A percentile compares a stretch with the other conserved stretches of the same genome.
phyloP scores from a whole-genome alignment of 92 coral and sea anemone genomes.

The Porites evermanni region DNA sequence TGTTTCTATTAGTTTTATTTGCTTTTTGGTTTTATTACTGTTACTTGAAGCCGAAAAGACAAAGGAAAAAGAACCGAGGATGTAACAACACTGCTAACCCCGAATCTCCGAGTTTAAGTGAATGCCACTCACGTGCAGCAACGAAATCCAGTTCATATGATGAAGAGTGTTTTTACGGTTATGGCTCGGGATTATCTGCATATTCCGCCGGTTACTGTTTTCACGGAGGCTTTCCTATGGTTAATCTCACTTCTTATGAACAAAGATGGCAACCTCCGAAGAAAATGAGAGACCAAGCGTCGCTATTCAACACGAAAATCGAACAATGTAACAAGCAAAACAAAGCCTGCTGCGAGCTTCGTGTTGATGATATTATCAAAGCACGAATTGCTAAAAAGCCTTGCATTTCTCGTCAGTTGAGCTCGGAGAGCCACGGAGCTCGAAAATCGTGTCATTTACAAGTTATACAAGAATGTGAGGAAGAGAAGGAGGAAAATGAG shows the following conservation, averaged over 20 bases:
- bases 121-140: background rate
- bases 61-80: background rate
- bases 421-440: constrained; percentile 14
- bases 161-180: constrained; percentile 22
- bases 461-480: constrained; percentile 51
- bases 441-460: constrained; percentile 26
- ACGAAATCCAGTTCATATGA: background rate
- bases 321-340: background rate
- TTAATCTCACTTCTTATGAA: constrained; percentile 3
- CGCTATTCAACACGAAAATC: background rate
- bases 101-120: background rate
- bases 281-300: constrained; percentile 17
- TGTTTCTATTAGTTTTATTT: constrained; percentile 27
- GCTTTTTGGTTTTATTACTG: constrained; percentile 46
- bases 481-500: constrained; percentile 25
- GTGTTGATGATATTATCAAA: constrained; percentile 13
- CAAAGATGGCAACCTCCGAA: constrained; percentile 9
- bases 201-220: constrained; percentile 37
- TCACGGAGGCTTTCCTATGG: constrained; percentile 45
- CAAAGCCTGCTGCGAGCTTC: background rate
- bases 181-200: background rate
- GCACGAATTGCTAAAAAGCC: constrained; percentile 13
- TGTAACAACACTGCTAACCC: background rate
- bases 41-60: constrained; percentile 41
- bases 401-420: constrained; percentile 12